Base-by-base conservation (phyloP, 2,797 vertebrate species). In the Enteromius mattozi region DNA sequence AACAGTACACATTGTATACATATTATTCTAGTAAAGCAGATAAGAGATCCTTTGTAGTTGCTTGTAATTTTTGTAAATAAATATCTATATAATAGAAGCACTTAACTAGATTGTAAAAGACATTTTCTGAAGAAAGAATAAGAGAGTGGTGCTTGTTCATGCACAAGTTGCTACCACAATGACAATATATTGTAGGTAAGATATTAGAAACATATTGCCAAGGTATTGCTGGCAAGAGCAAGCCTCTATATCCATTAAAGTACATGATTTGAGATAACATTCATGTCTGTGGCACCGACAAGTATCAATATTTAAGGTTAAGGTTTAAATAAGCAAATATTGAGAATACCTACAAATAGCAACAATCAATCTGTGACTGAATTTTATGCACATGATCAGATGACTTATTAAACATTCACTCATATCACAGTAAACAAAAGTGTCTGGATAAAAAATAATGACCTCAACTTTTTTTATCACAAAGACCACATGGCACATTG, bases 401-500 rank as follows among this genome's bases (percentile, higher is more conserved):
- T 56, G 59, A 6, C 27, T 61, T 24, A 1, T 56, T 27, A 51
- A 27, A 70, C 30, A 21, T 37, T 56, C 51, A 47, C 51, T 76
- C 21, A 16, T 3, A 59, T 33, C 16, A 79, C 13, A 3, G 10
- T 66, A 54, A 84, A 71, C 71, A 59, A 47, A 71, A 45, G 16
- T 54, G 56, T 47, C 54, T 81, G 54, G 65, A 63, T 74, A 63
- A 81, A 71, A 80, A 56, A 45, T 8, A 12, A 81, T 69, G 81
- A 74, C 56, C 71, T 59, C 21, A 35, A 65, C 19, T 17, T 76
- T n/a, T 56, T 83, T 51, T 69, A 72, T 65, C 30, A 85, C 35
- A 70, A 81, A 78, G 30, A 56, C 37, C 61, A 77, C 69, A 77
- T 75, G 63, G 61, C 30, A 56, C 49, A 54, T 35, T 85, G 80